Base-by-base conservation (phyloP, 2,797 vertebrate genomes). In the Eulemur mongoz region DNA sequence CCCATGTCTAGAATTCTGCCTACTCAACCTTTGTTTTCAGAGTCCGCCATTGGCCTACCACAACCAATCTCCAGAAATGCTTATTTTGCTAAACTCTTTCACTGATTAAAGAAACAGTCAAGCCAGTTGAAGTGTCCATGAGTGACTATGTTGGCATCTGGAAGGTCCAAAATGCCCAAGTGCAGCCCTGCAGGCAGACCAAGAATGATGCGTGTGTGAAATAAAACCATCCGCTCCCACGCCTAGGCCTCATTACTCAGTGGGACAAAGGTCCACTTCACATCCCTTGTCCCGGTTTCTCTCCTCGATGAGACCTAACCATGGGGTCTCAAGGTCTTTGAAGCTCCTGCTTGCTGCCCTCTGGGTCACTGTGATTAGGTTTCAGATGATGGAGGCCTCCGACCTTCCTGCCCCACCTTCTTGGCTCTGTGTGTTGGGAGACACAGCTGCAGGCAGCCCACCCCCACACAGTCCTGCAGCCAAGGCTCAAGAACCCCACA, bases 371-470 rank as follows among this genome's bases (percentile, higher is more conserved):
- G 30, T 35, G 57, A 23, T 83, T 25, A n/a, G 11, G 14, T 15
- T 57, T 32, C 61, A 30, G 4, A 2, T 52, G 10, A 35, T 14
- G 40, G 38, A 35, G 61, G 35, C 14, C 4, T 43, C 25, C 0
- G 73, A 18, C 43, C 38, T 61, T 14, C 70, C 38, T 4, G 20
- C 67, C 52, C 4, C 32, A 22, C 7, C 5, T 43, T 30, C 65
- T 80, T 40, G 43, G 61, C 32, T 35, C 65, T 52, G 0, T 15
- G 23, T 5, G 4, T 63, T 30, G 50, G 30, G 4, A 89, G 30
- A 8, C 3, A 0, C 22, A 50, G 50, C 20, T 25, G 11, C 22
- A 40, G 54, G 32, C 9, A 0, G 80, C 20, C 40, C 0, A 3
- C 38, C 7, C 35, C 52, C 10, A n/a, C 43, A 11, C 43, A 11